phyloP scores from a whole-genome alignment of 2,888 invertebrate genomes.

The Mantis religiosa region DNA sequence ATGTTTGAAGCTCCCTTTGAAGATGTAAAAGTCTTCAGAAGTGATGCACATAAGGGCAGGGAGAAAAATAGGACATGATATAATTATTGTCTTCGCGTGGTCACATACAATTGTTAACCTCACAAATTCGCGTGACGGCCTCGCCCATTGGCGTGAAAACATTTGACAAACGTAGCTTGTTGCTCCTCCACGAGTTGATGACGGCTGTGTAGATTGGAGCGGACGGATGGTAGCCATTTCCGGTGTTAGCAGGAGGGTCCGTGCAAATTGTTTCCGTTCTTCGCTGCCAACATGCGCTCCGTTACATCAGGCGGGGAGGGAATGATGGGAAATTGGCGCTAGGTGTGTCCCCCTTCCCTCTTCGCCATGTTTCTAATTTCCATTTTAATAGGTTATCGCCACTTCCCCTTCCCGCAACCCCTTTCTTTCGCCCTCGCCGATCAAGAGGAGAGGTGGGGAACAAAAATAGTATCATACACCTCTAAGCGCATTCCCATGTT shows the following conservation, averaged over 20 bases:
- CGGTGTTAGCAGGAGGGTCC: not conserved
- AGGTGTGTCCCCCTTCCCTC: not conserved
- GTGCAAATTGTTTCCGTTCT: conserved; percentile 25
- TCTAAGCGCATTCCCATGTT: not conserved
- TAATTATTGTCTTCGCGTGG: too few species aligned
- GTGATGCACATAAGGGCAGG: too few species aligned
- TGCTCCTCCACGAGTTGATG: not conserved
- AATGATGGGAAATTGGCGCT: conserved; percentile 13
- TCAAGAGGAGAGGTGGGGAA: not conserved
- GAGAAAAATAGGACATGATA: too few species aligned
- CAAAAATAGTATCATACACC: not conserved
- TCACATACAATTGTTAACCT: too few species aligned
- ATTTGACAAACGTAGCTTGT: not conserved
- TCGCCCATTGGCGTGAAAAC: not conserved
- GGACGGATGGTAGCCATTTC: conserved; percentile 25
- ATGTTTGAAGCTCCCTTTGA: too few species aligned
- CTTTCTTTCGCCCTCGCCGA: conserved; percentile 1
- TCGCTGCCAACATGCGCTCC: not conserved
- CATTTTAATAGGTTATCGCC: conserved; percentile 21
- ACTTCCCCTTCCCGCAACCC: not conserved
- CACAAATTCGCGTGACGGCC: too few species aligned
- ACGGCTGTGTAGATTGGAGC: not conserved
- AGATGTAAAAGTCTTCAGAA: too few species aligned
- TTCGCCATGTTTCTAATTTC: conserved; percentile 14
- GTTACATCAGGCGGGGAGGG: conserved; percentile 3